Percentiles rank a stretch among this genome's conserved stretches.
Conservation (phyloP, 2,113 vertebrate species). For the Trochalopteron elliotii region DNA sequence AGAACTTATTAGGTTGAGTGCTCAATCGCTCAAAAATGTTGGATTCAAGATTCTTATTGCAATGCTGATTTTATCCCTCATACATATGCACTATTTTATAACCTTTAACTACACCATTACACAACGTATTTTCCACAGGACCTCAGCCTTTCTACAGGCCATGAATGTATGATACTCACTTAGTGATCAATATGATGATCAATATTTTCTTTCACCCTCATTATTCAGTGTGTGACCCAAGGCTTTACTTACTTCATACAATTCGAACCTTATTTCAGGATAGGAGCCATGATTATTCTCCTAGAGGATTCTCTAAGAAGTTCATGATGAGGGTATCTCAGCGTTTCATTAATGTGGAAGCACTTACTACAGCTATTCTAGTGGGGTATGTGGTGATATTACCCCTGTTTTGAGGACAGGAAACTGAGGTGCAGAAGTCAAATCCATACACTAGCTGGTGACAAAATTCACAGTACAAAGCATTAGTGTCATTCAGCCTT, state of each 20-base stretch:
- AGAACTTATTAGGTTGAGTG: not conserved
- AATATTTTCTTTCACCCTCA: conserved; percentile 27
- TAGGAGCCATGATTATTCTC: not conserved
- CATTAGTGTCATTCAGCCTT: not conserved
- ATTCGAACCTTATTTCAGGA: not conserved
- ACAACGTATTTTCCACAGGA: not conserved
- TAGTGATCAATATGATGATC: conserved; percentile 47
- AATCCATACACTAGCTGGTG: not conserved
- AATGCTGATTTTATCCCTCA: not conserved
- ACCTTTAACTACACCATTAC: conserved; percentile 13
- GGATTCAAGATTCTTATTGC: not conserved
- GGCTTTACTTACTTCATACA: not conserved
- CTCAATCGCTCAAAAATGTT: not conserved
- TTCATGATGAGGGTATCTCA: not conserved
- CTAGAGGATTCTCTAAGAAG: not conserved
- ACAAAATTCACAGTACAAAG: not conserved
- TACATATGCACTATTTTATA: not conserved
- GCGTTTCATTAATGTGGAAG: not conserved
- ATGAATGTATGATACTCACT: not conserved
- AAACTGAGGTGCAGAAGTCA: not conserved
- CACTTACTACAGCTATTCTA: not conserved
- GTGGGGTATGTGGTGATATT: not conserved
- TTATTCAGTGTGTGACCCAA: conserved; percentile 5
- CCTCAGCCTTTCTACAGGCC: not conserved
- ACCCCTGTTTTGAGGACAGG: not conserved